Conservation (phyloP, 2,113 vertebrate genomes). For the Tragelaphus scriptus region DNA sequence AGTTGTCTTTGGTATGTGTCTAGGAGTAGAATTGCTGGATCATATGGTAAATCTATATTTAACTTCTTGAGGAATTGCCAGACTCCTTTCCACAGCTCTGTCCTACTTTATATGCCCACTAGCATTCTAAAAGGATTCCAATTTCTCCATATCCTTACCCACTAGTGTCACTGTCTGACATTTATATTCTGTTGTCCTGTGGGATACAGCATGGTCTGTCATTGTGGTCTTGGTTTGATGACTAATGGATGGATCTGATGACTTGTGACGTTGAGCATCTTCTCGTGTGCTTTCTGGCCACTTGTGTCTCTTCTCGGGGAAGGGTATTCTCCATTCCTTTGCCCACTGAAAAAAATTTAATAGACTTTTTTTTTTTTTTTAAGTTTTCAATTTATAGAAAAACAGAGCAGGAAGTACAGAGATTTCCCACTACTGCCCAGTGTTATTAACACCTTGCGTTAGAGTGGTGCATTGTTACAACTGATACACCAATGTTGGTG, state of each 20-base stretch:
- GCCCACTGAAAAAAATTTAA: neutral
- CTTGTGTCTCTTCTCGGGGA: neutral
- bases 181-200: no score
- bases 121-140: neutral
- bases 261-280: neutral
- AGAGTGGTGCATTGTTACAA: rapidly evolving
- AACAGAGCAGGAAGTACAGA: neutral
- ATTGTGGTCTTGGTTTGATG: neutral
- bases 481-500: rapidly evolving
- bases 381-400: neutral
- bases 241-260: neutral
- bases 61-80: neutral
- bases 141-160: neutral
- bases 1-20: neutral
- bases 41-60: neutral
- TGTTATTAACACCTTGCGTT: neutral
- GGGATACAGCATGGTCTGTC: neutral
- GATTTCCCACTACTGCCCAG: rapidly evolving
- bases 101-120: neutral
- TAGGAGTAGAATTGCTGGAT: neutral
- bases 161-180: neutral
- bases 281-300: neutral
- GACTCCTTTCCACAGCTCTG: neutral
- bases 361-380: neutral
- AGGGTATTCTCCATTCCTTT: neutral